These are phyloP conservation scores for Bufo bufo DNA, from an alignment of 2,113 vertebrate genomes.

Conservation along the genomic window DNA sequence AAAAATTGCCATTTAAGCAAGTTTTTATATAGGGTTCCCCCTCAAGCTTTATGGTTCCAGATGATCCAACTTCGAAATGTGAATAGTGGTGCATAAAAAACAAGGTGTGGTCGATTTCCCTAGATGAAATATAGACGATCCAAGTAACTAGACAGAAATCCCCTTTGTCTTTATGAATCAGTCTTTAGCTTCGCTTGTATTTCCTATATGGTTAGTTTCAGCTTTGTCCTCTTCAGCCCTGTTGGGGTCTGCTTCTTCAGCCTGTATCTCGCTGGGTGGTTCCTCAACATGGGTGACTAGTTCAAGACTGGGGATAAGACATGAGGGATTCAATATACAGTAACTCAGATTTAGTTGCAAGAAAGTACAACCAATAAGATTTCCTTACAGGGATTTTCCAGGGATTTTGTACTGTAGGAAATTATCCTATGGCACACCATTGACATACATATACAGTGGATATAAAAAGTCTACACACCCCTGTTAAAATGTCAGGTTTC, in stretches of 20 bases:
- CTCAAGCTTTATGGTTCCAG: background rate
- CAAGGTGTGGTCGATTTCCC: background rate
- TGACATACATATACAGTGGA: too few relatives aligned
- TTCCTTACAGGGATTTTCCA: too few relatives aligned
- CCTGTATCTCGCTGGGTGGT: background rate
- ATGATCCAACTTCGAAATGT: background rate
- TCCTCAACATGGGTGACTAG: background rate
- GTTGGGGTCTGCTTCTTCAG: background rate
- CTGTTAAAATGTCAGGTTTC: too few relatives aligned
- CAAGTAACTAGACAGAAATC: background rate
- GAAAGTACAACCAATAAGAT: too few relatives aligned
- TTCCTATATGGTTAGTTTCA: background rate
- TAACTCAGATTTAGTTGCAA: background rate
- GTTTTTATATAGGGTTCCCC: background rate
- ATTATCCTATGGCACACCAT: too few relatives aligned
- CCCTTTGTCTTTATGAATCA: background rate
- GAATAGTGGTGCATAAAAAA: background rate
- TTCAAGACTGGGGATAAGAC: background rate
- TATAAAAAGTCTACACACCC: too few relatives aligned
- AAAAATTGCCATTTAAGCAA: background rate
- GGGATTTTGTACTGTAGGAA: too few relatives aligned
- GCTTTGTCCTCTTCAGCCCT: background rate
- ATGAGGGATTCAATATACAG: background rate
- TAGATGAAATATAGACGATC: background rate
- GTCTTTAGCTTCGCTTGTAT: background rate